These are phyloP conservation scores for Ditula angustiorana DNA, from an alignment of 2,888 invertebrate species.

Conservation along the genomic window DNA sequence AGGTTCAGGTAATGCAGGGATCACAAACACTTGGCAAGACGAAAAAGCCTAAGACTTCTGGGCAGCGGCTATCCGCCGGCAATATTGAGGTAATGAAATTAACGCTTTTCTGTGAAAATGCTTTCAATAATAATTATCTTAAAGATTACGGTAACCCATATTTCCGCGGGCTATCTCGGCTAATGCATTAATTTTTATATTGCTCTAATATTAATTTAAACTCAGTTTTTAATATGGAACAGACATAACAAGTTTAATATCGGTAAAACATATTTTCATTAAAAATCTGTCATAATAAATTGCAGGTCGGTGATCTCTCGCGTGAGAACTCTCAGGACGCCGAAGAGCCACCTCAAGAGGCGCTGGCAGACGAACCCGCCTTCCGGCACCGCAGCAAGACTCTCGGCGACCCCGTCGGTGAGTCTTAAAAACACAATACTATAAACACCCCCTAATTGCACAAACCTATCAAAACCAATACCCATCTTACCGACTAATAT, in stretches of 20 bases:
- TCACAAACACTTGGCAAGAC: constrained; percentile 94
- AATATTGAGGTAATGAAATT: constrained; percentile 88
- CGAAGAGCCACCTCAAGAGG: constrained; percentile 79
- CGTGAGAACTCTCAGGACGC: constrained; percentile 89
- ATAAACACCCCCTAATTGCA: not conserved
- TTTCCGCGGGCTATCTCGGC: no score
- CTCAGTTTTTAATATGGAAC: no score
- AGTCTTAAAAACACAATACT: constrained; percentile 40
- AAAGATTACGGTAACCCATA: no score
- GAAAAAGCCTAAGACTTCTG: constrained; percentile 91
- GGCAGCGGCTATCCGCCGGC: constrained; percentile 92
- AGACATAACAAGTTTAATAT: no score
- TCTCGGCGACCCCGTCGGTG: constrained; percentile 93
- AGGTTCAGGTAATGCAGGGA: constrained; percentile 89
- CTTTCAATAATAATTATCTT: not conserved
- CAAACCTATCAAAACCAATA: no score
- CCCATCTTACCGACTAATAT: not conserved
- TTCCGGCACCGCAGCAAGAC: constrained; percentile 96
- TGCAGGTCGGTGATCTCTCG: constrained; percentile 89
- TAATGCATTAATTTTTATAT: no score
- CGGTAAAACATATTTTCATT: not conserved
- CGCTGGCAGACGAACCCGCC: constrained; percentile 65
- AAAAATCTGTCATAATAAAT: not conserved
- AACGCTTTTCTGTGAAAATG: not conserved
- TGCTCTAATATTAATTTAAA: no score